Evolutionary conservation across 2,797 vertebrate genomes (phyloP), one percentile per base, ranked within the genome.

Genomic region (Apodemus agrarius): DNA sequence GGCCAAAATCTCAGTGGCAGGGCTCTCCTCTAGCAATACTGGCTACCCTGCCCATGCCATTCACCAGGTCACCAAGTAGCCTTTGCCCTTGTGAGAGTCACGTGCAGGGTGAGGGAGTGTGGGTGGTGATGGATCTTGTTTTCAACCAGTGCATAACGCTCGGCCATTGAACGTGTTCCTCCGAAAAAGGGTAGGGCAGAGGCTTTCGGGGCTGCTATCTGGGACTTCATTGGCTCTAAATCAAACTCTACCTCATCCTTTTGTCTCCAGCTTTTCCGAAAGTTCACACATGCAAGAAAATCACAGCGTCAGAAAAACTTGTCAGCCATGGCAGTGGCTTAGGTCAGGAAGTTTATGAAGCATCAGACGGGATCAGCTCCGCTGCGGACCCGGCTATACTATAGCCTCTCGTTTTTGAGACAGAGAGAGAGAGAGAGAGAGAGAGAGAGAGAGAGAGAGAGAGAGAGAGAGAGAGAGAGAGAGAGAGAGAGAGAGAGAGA

Each of bases 1-100:
- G 99, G 99, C 49, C 99, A 99, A 63, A 99, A 52, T 99, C 98
- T 99, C 99, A 52, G 49, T 99, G 98, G 99, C 99, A 0, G 99
- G 99, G 1, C 99, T 99, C 90, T 98, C 99, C 0, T 99, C 99
- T 0, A 98, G 99, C 93, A 99, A 99, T 0, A 99, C 99, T 29
- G 99, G 98, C 81, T 99, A 99, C 98, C 98, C 99, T 97, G 99
- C 99, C 89, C 99, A 99, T 0, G 99, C 98, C 31, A 99, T 99
- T 98, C 99, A 99, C 67, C 98, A 99, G 2, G 99, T 99, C 97
- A 99, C 99, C 93, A 99, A 99, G 98, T 99, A 98, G 17, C 85
- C 96, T 93, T 65, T 95, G 85, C 93, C 82, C 49, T 43, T 37
- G 82, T 78, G 93, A 16, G 13, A 31, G 54, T 67, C 57, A 78